Evolutionary conservation across 2,797 vertebrate genomes (phyloP), one percentile per base, ranked within the genome.

Genomic region (Sebastes variabilis): DNA sequence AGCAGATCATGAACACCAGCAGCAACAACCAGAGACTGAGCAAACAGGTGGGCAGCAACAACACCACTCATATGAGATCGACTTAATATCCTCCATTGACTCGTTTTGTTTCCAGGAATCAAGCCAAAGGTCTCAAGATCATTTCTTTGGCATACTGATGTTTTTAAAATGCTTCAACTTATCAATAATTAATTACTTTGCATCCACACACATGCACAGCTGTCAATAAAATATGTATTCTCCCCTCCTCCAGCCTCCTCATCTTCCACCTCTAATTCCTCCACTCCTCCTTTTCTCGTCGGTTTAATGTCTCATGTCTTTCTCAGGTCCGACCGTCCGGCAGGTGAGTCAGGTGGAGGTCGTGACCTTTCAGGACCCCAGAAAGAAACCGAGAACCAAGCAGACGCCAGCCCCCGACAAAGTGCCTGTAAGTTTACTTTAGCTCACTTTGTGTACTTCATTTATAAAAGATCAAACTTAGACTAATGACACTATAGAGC

Each of bases 331-430:
- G 18, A 1, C 27, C 27, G 2, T 8, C 2, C 36, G 13, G 36
- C 75, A 20, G 61, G n/a, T n/a, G 81, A 77, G 61, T 4, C 82
- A 11, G 2, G 94, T 97, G 18, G 93, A 97, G 81, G 93, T 97
- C 1, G 94, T 98, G n/a, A 94, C 84, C 1, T 98, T 97, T 86
- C 92, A 93, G 66, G 94, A 96, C 85, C 95, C 90, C 13, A 86
- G 29, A 18, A 96, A 93, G 88, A 97, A 94, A 82, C 93, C 70
- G 10, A 96, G 62, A 75, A 80, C 55, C 55, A 85, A 88, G 55
- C 86, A 65, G 60, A 32, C 36, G 6, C 18, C 75, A 5, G 38
- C 30, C 0, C 4, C 83, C 0, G 67, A 36, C 18, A 42, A 58
- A 25, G 46, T 12, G 1, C 62, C 74, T 24, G 94, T 94, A 77